These are phyloP conservation scores for Keiferia lycopersicella DNA, from an alignment of 2,888 invertebrate species.

Conservation along the genomic window DNA sequence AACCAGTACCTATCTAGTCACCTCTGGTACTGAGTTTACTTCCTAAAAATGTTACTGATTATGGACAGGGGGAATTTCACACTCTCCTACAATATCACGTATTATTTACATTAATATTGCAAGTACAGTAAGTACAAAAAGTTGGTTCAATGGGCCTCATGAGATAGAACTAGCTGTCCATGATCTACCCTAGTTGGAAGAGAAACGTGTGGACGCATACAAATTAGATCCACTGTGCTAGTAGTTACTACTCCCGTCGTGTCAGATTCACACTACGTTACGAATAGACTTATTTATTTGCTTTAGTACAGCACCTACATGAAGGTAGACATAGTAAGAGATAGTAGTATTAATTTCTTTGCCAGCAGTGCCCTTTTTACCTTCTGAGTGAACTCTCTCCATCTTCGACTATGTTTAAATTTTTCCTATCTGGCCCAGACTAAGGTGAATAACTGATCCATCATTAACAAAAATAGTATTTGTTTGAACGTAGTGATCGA, in stretches of 20 bases:
- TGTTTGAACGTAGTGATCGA: no score
- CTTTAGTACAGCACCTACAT: neutral
- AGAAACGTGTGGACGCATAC: slow-evolving; percentile 63
- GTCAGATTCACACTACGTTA: slow-evolving; percentile 10
- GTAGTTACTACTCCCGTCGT: neutral
- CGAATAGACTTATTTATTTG: neutral
- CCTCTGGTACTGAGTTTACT: no score
- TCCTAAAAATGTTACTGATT: neutral
- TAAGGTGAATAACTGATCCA: no score
- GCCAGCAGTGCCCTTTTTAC: no score
- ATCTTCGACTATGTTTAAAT: neutral
- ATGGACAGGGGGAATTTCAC: neutral
- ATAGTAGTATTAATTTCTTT: no score
- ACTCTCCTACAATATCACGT: neutral
- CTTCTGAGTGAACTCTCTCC: neutral
- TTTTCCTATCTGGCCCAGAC: no score
- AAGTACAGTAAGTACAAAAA: neutral
- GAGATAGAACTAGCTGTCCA: slow-evolving; percentile 36
- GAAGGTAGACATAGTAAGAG: no score
- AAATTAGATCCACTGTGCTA: slow-evolving; percentile 44
- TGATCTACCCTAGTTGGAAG: slow-evolving; percentile 43
- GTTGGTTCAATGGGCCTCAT: slow-evolving; percentile 33
- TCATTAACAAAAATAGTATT: no score
- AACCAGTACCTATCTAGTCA: neutral
- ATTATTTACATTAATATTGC: neutral